Evolutionary conservation across 2,888 invertebrate genomes (phyloP).

Genomic region (Epiblema foenella): DNA sequence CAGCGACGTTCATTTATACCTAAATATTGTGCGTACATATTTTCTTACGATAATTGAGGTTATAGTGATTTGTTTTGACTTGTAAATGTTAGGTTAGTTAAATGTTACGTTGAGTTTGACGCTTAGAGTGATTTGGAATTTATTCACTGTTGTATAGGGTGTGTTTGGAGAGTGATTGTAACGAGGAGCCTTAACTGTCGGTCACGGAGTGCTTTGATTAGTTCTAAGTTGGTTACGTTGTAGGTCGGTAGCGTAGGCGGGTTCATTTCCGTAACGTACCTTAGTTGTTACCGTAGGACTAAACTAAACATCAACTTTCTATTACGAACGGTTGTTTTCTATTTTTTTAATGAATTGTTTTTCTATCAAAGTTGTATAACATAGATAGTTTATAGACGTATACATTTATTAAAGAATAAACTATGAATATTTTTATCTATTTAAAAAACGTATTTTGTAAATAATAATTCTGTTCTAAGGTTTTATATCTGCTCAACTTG

Average conservation of each 20-base stretch:
- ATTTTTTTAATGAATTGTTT: slow-evolving; percentile 54
- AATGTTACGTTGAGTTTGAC: slow-evolving; percentile 75
- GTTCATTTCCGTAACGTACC: slow-evolving; percentile 4
- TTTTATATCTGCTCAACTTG: slow-evolving; percentile 83
- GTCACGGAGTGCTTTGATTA: slow-evolving; percentile 57
- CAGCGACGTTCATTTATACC: slow-evolving; percentile 49
- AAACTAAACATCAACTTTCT: slow-evolving; percentile 48
- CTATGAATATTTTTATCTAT: slow-evolving; percentile 70
- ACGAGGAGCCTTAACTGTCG: slow-evolving; percentile 76
- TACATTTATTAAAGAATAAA: slow-evolving; percentile 67
- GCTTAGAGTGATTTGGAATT: slow-evolving; percentile 74
- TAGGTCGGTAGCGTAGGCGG: slow-evolving; percentile 50
- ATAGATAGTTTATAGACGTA: slow-evolving; percentile 77
- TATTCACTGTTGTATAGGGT: slow-evolving; percentile 81
- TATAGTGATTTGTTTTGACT: slow-evolving; percentile 64
- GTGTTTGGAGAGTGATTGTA: slow-evolving; percentile 60
- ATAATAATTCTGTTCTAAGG: slow-evolving; percentile 81
- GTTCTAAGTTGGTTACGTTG: slow-evolving; percentile 75
- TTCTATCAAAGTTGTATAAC: slow-evolving; percentile 63
- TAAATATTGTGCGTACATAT: slow-evolving; percentile 50
- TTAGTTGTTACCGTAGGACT: slow-evolving; percentile 43
- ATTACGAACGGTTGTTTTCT: slow-evolving; percentile 53
- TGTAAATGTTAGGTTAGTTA: slow-evolving; percentile 71
- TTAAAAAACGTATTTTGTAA: slow-evolving; percentile 76
- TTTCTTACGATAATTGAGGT: slow-evolving; percentile 57